A percentile compares a stretch with the other conserved stretches of the same genome.
phyloP scores from a whole-genome alignment of 1,140 invertebrate genomes.

The Zophobas morio region DNA sequence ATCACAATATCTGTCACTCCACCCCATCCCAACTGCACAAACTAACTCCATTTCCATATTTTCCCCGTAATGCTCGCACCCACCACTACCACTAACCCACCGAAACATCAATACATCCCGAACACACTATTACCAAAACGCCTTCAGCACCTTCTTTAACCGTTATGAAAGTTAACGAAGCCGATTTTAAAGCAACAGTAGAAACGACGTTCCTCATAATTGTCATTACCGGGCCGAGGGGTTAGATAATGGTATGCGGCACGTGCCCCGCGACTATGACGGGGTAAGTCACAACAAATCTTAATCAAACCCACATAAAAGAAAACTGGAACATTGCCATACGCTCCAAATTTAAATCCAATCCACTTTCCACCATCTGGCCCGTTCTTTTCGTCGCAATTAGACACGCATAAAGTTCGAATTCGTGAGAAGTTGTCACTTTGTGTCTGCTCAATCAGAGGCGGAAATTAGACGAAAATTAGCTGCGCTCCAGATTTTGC shows the following conservation, averaged over 20 bases:
- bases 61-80: no score
- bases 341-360: constrained; percentile 23
- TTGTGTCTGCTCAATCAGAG: no score
- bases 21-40: no score
- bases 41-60: no score
- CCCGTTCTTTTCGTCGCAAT: constrained; percentile 10
- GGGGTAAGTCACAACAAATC: constrained; percentile 45
- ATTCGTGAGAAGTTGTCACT: constrained; percentile 20
- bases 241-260: constrained; percentile 12
- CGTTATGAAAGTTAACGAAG: neutral
- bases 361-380: constrained; percentile 28
- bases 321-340: constrained; percentile 20
- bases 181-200: constrained; percentile 1
- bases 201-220: constrained; percentile 29
- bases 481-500: no score
- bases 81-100: no score
- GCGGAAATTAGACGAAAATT: no score
- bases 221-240: constrained; percentile 5
- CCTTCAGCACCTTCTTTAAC: neutral
- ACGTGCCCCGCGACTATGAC: constrained; percentile 31
- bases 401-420: constrained; percentile 23
- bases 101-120: neutral
- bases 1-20: no score
- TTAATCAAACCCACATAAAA: constrained; percentile 32
- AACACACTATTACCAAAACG: neutral